Percentiles rank a stretch among this genome's conserved stretches.
Conservation (phyloP, 2,888 invertebrate genomes). For the Schizotus pectinicornis region DNA sequence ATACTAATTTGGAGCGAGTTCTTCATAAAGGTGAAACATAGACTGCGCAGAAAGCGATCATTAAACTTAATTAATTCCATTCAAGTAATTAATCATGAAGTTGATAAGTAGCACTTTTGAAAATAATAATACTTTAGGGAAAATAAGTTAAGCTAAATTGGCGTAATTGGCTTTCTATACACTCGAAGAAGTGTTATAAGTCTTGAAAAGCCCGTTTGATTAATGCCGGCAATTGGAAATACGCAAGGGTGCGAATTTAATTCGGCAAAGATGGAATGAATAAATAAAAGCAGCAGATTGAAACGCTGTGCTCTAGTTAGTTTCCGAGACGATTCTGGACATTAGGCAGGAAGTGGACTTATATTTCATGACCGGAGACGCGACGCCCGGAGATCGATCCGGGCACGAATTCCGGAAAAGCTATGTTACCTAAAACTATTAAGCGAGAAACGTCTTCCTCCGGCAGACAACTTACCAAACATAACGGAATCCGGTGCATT, state of each 20-base stretch:
- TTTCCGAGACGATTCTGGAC: constrained; percentile 16
- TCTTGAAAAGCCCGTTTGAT: constrained; percentile 21
- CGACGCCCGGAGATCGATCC: constrained; percentile 13
- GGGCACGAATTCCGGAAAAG: constrained; percentile 1
- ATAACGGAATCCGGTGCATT: too few relatives aligned
- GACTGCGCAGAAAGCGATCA: too few relatives aligned
- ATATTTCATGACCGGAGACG: constrained; percentile 16
- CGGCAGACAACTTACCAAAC: background rate
- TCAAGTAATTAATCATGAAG: constrained; percentile 10
- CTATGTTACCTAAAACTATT: constrained; percentile 13
- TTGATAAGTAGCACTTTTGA: too few relatives aligned
- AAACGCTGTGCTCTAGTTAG: constrained; percentile 13
- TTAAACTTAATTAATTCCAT: constrained; percentile 7
- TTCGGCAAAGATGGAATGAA: constrained; percentile 25
- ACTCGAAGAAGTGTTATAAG: constrained; percentile 14
- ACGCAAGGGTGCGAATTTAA: constrained; percentile 27
- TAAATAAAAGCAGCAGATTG: constrained; percentile 27
- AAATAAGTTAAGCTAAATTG: constrained; percentile 25
- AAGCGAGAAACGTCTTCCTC: constrained; percentile 2
- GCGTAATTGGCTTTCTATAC: constrained; percentile 24
- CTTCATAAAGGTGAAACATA: too few relatives aligned
- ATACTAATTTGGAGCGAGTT: background rate
- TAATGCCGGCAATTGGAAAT: constrained; percentile 24
- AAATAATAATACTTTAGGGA: constrained; percentile 15
- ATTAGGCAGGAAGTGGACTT: constrained; percentile 15